These are phyloP conservation scores for Armadillidium nasatum DNA, from an alignment of 1,140 invertebrate genomes.

Conservation along the genomic window DNA sequence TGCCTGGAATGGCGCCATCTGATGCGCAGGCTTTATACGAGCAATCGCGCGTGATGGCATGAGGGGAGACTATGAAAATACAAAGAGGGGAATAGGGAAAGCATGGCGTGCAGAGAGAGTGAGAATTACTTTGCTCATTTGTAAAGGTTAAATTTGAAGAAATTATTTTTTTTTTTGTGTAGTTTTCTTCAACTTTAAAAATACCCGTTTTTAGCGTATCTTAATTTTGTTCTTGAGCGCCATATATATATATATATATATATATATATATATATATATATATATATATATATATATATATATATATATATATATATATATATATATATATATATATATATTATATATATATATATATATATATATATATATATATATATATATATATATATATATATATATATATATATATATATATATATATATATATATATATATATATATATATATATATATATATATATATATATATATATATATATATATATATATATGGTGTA, in stretches of 20 bases:
- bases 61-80: background rate
- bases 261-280: no score
- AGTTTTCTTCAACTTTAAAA: no score
- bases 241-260: no score
- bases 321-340: conserved; percentile 19
- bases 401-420: no score
- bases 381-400: background rate
- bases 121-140: background rate
- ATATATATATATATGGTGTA: conserved; percentile 12
- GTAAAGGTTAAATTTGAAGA: background rate
- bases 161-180: no score
- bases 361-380: conserved; percentile 13
- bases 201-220: no score
- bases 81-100: background rate
- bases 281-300: no score
- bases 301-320: conserved; percentile 17
- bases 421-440: conserved; percentile 16
- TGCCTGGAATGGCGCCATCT: background rate
- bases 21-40: background rate
- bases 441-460: conserved; percentile 19
- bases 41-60: background rate
- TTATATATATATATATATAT: conserved; percentile 19
- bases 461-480: conserved; percentile 19
- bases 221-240: no score
- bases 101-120: background rate